phyloP scores from a whole-genome alignment of 2,888 invertebrate genomes.

The Rhingia campestris region DNA sequence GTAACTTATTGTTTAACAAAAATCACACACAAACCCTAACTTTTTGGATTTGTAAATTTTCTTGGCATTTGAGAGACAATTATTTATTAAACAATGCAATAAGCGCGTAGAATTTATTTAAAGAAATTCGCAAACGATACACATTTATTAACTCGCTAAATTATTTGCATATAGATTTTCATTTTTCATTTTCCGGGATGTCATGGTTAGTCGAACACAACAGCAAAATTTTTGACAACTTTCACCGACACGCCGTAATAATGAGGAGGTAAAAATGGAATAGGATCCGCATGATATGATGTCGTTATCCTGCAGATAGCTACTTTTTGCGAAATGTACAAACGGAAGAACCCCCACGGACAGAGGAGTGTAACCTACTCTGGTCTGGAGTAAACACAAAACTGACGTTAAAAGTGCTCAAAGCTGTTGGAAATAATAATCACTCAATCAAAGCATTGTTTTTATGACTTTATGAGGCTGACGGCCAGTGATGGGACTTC shows the following conservation, averaged over 20 bases:
- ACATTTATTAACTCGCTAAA: not conserved
- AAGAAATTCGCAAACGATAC: not conserved
- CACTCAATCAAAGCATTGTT: too few relatives aligned
- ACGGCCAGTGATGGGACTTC: too few relatives aligned
- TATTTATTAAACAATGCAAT: conserved; percentile 7
- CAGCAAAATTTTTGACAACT: conserved; percentile 27
- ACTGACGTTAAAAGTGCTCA: too few relatives aligned
- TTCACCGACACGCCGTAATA: conserved; percentile 4
- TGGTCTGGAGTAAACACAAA: too few relatives aligned
- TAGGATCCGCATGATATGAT: not conserved
- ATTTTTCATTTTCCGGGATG: conserved; percentile 9
- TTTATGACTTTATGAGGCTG: too few relatives aligned
- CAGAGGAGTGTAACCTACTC: too few relatives aligned
- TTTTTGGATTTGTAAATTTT: not conserved
- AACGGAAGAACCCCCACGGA: too few relatives aligned
- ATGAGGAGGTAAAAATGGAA: not conserved
- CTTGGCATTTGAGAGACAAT: not conserved
- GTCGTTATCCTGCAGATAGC: too few relatives aligned
- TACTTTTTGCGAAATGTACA: too few relatives aligned
- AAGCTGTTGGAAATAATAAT: too few relatives aligned
- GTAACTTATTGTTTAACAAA: conserved; percentile 14
- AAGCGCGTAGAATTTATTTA: conserved; percentile 9
- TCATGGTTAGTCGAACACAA: conserved; percentile 32
- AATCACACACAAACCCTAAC: not conserved
- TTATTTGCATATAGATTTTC: conserved; percentile 20